Evolutionary conservation across 2,797 vertebrate species (phyloP).

Genomic region (Epinephelus malabaricus): DNA sequence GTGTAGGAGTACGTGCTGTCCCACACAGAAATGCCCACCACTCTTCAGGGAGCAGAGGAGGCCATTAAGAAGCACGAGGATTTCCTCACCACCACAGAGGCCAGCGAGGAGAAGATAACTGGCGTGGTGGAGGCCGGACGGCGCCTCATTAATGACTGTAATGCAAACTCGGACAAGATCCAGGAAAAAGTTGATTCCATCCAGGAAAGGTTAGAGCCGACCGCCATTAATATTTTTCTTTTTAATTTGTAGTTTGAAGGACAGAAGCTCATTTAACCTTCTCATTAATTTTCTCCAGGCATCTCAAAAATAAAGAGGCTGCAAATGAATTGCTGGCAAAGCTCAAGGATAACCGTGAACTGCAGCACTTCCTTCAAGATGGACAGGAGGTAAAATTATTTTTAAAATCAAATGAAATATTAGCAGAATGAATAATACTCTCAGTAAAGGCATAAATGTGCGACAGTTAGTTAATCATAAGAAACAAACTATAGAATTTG

Average conservation of each 20-base stretch:
- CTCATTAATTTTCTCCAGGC: constrained; percentile 79
- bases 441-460: neutral
- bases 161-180: constrained; percentile 92
- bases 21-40: constrained; percentile 94
- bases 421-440: neutral
- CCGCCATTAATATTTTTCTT: neutral
- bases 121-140: constrained; percentile 90
- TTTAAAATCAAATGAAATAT: neutral
- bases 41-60: constrained; percentile 91
- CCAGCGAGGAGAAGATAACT: constrained; percentile 93
- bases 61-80: constrained; percentile 96
- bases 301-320: constrained; percentile 89
- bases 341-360: constrained; percentile 94
- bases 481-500: neutral
- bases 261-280: constrained; percentile 14
- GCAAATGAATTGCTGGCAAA: constrained; percentile 90
- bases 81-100: constrained; percentile 95
- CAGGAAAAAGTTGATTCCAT: constrained; percentile 94
- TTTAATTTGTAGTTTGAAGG: constrained; percentile 19
- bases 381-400: constrained; percentile 92
- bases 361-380: constrained; percentile 95
- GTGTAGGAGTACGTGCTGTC: constrained; percentile 93
- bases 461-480: neutral
- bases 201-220: constrained; percentile 89
- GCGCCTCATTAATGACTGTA: constrained; percentile 90